phyloP scores from a whole-genome alignment of 2,888 invertebrate genomes.

The Aplocera efformata region DNA sequence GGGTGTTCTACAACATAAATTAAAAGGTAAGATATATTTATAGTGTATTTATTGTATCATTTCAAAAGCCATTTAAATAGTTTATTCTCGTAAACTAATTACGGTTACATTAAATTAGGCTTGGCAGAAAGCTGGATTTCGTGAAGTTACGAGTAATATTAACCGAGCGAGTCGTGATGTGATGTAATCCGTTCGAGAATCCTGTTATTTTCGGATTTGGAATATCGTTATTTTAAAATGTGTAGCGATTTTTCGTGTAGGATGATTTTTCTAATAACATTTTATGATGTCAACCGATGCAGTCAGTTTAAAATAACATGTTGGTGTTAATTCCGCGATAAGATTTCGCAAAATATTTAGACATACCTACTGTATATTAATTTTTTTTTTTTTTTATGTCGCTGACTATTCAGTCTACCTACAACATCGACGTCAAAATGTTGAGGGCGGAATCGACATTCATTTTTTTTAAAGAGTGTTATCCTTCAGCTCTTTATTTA shows the following conservation, averaged over 20 bases:
- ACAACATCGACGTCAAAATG: too few relatives aligned
- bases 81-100: slow-evolving; percentile 49
- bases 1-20: slow-evolving; percentile 9
- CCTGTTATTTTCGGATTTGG: slow-evolving; percentile 60
- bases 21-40: slow-evolving; percentile 31
- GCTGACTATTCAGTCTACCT: too few relatives aligned
- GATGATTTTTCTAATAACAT: slow-evolving; percentile 26
- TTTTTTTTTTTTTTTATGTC: too few relatives aligned
- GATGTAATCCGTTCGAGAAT: slow-evolving; percentile 63
- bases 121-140: slow-evolving; percentile 61
- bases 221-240: slow-evolving; percentile 57
- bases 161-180: slow-evolving; percentile 57
- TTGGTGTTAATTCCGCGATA: too few relatives aligned
- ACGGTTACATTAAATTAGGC: slow-evolving; percentile 59
- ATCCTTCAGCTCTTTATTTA: too few relatives aligned
- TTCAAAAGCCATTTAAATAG: slow-evolving; percentile 34
- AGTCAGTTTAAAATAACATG: slow-evolving; percentile 1
- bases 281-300: slow-evolving; percentile 23
- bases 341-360: too few relatives aligned
- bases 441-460: too few relatives aligned
- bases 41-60: slow-evolving; percentile 12
- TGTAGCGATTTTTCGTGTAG: slow-evolving; percentile 39
- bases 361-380: too few relatives aligned
- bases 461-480: too few relatives aligned
- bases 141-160: slow-evolving; percentile 56